A percentile compares a stretch with the other conserved stretches of the same genome.
Evolutionary conservation across 2,888 invertebrate species (phyloP).

Genomic region (Alsophila aescularia): DNA sequence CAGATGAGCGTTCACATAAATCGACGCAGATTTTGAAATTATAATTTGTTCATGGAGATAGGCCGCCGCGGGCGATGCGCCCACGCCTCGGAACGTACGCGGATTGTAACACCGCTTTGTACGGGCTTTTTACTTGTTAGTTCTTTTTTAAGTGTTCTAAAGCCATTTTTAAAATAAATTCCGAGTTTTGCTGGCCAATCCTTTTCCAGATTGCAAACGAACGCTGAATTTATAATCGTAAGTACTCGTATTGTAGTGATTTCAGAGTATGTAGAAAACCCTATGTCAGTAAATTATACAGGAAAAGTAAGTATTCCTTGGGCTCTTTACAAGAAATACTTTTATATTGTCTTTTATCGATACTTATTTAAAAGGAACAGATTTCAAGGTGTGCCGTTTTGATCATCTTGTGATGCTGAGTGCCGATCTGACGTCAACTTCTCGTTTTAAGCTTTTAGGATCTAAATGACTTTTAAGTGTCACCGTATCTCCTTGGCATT

Average conservation of each 20-base stretch:
- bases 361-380: background rate
- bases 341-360: background rate
- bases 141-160: constrained; percentile 13
- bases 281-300: background rate
- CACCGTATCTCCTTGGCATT: constrained; percentile 32
- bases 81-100: constrained; percentile 51
- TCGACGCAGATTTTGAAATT: constrained; percentile 82
- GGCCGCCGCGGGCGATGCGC: constrained; percentile 76
- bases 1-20: constrained; percentile 80
- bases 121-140: constrained; percentile 21
- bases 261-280: no score
- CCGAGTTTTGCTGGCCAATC: constrained; percentile 10
- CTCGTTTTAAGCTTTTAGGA: constrained; percentile 14
- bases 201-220: constrained; percentile 2
- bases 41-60: constrained; percentile 80
- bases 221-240: background rate
- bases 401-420: constrained; percentile 23
- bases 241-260: background rate
- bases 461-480: constrained; percentile 18
- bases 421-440: constrained; percentile 33
- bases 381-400: constrained; percentile 29
- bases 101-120: constrained; percentile 34
- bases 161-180: constrained; percentile 26
- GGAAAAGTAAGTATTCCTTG: no score
- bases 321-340: no score